A percentile compares a stretch with the other conserved stretches of the same genome.
phyloP scores from a whole-genome alignment of 2,888 invertebrate species.

The Papilio protenor region DNA sequence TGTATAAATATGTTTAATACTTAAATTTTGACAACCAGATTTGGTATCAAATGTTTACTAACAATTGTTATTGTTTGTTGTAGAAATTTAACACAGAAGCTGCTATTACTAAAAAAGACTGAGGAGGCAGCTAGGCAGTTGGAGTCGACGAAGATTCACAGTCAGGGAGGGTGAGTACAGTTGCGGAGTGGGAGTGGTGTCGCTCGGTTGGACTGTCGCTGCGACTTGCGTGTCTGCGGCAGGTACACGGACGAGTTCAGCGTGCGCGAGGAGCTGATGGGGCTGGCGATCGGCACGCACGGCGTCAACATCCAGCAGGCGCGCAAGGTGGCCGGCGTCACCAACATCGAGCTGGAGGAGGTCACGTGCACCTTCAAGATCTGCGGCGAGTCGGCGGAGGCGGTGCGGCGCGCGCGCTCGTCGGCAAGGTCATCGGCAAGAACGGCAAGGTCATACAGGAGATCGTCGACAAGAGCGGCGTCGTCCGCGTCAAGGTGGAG shows the following conservation, averaged over 20 bases:
- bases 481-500: slow-evolving; percentile 97
- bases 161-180: slow-evolving; percentile 90
- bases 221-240: too few species aligned
- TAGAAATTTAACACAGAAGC: slow-evolving; percentile 90
- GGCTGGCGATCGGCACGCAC: slow-evolving; percentile 98
- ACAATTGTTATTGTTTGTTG: slow-evolving; percentile 51
- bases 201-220: not conserved
- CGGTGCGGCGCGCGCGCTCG: slow-evolving; percentile 95
- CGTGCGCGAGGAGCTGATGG: slow-evolving; percentile 98
- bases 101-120: slow-evolving; percentile 95
- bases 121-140: slow-evolving; percentile 98
- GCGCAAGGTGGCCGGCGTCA: slow-evolving; percentile 96
- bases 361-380: slow-evolving; percentile 98
- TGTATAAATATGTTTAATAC: too few species aligned
- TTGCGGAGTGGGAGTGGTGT: slow-evolving; percentile 30
- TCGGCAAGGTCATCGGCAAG: slow-evolving; percentile 98
- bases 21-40: not conserved
- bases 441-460: slow-evolving; percentile 99
- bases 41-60: not conserved
- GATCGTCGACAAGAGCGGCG: slow-evolving; percentile 99
- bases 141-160: slow-evolving; percentile 95
- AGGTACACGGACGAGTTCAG: slow-evolving; percentile 97
- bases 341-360: slow-evolving; percentile 98
- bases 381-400: slow-evolving; percentile 94
- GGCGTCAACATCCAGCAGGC: slow-evolving; percentile 98